Conservation (phyloP, 2,888 invertebrate species). For the Andrena trimmerana region DNA sequence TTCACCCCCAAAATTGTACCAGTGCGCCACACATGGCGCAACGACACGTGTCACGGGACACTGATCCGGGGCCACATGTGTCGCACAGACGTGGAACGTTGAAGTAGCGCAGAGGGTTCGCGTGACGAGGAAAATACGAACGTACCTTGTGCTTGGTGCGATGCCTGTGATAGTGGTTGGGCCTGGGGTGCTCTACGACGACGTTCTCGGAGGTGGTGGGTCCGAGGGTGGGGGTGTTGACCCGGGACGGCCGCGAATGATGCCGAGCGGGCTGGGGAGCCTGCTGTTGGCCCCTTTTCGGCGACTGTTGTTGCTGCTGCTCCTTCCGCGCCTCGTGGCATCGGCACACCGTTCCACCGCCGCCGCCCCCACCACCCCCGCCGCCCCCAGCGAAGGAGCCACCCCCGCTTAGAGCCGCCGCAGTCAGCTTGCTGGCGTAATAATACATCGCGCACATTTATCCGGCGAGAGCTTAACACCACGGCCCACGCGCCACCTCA, state of each 20-base stretch:
- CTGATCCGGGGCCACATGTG: no score
- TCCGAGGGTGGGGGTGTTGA: slow-evolving; percentile 62
- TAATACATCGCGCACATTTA: slow-evolving; percentile 89
- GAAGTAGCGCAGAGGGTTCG: not conserved
- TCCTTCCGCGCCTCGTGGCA: slow-evolving; percentile 78
- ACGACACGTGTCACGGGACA: no score
- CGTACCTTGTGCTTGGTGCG: slow-evolving; percentile 82
- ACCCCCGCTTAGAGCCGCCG: slow-evolving; percentile 88
- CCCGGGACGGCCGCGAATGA: slow-evolving; percentile 57
- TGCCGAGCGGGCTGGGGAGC: slow-evolving; percentile 63
- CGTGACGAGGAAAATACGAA: slow-evolving; percentile 4
- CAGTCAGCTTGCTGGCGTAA: slow-evolving; percentile 90
- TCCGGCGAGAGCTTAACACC: slow-evolving; percentile 83
- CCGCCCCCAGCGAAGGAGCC: slow-evolving; percentile 86
- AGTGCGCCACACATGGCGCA: no score
- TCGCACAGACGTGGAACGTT: no score
- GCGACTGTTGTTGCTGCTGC: slow-evolving; percentile 67
- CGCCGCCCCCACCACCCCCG: slow-evolving; percentile 83
- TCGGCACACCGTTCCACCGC: slow-evolving; percentile 85
- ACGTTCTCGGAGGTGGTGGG: slow-evolving; percentile 77
- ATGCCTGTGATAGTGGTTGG: slow-evolving; percentile 81
- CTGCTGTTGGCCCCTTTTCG: slow-evolving; percentile 63
- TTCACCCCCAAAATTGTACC: no score
- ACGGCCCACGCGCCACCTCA: slow-evolving; percentile 82
- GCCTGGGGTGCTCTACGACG: slow-evolving; percentile 79